These are phyloP conservation scores for Camelus dromedarius DNA, from an alignment of 2,113 vertebrate species.

Conservation along the genomic window DNA sequence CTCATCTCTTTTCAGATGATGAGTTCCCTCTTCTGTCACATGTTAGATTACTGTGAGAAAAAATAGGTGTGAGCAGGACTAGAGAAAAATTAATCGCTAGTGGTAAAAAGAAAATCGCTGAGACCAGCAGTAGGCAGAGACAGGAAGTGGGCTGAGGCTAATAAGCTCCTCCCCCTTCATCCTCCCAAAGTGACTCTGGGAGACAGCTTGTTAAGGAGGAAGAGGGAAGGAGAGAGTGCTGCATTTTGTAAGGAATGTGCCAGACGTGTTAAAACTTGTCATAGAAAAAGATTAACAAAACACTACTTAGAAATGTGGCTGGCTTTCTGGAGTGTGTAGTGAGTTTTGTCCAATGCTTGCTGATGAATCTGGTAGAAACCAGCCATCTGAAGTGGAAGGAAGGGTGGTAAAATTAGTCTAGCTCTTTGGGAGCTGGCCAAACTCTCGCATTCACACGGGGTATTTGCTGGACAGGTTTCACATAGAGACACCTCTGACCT, in stretches of 20 bases:
- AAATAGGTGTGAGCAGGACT: background rate
- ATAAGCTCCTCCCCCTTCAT: background rate
- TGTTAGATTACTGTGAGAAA: background rate
- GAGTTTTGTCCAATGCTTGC: background rate
- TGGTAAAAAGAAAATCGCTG: background rate
- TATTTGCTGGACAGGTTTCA: background rate
- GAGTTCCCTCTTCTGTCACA: background rate
- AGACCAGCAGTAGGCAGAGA: background rate
- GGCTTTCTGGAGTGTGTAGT: background rate
- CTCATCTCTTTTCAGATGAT: background rate
- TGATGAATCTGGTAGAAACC: background rate
- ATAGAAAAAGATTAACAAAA: background rate
- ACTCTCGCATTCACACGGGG: background rate
- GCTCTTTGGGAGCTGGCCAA: background rate
- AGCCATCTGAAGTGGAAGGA: background rate
- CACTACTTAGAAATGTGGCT: background rate
- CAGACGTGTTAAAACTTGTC: conserved; percentile 25
- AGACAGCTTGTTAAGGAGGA: background rate
- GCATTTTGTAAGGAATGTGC: background rate
- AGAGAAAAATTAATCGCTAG: background rate
- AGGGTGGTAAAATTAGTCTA: background rate
- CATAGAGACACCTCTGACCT: background rate
- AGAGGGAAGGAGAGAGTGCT: background rate
- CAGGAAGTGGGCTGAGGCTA: background rate
- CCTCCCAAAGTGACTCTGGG: conserved; percentile 38